These are phyloP conservation scores for Macroramphosus scolopax DNA, from an alignment of 2,797 vertebrate genomes.

Conservation along the genomic window DNA sequence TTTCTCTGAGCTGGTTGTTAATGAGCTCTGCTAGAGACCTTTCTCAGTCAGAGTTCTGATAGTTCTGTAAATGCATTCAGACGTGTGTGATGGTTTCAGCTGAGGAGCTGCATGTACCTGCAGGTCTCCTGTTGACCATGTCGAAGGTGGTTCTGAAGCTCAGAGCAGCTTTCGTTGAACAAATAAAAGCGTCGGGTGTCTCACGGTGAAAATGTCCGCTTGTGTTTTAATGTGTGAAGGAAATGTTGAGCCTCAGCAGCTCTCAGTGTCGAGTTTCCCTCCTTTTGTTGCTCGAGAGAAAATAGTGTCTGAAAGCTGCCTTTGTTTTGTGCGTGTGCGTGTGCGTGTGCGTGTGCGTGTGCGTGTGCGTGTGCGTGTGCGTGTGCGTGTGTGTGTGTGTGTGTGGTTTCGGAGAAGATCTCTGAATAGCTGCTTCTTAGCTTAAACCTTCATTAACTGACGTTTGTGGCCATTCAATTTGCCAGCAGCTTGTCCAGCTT, in stretches of 20 bases:
- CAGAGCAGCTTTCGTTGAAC: neutral
- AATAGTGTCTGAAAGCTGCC: slow-evolving; percentile 60
- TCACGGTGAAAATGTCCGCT: slow-evolving; percentile 12
- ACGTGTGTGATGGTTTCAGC: too few species aligned
- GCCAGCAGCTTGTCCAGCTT: too few species aligned
- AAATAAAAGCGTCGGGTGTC: slow-evolving; percentile 5
- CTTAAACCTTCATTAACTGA: too few species aligned
- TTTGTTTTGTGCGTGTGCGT: slow-evolving; percentile 64
- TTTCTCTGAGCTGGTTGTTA: too few species aligned
- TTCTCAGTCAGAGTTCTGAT: too few species aligned
- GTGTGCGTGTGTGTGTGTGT: neutral
- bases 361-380: neutral
- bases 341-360: slow-evolving; percentile 26
- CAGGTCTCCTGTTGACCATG: too few species aligned
- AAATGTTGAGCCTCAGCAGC: slow-evolving; percentile 34
- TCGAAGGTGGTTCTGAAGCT: neutral
- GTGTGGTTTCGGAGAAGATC: too few species aligned
- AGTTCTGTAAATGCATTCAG: too few species aligned
- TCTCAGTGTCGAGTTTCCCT: slow-evolving; percentile 57
- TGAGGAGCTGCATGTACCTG: too few species aligned
- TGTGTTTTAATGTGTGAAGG: slow-evolving; percentile 30
- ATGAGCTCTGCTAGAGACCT: too few species aligned
- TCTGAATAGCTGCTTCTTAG: too few species aligned
- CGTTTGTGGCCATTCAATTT: too few species aligned
- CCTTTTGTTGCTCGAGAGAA: slow-evolving; percentile 63